Percentiles rank a stretch among this genome's conserved stretches.
Evolutionary conservation across 2,888 invertebrate genomes (phyloP).

Genomic region (Carabus problematicus): DNA sequence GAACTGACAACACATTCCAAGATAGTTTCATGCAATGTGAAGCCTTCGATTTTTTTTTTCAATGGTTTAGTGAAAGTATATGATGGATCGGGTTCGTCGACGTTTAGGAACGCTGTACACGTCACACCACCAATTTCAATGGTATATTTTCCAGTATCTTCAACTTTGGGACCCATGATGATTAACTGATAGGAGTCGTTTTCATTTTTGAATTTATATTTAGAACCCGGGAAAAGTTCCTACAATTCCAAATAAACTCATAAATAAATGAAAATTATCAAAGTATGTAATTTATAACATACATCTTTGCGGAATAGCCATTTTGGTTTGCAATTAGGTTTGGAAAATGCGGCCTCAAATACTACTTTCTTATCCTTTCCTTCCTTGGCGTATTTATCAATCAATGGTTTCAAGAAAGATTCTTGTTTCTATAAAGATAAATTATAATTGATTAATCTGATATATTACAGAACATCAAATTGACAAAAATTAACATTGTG

Average conservation of each 20-base stretch:
- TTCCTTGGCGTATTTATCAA: slow-evolving; percentile 93
- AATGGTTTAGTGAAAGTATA: slow-evolving; percentile 92
- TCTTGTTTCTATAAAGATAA: slow-evolving; percentile 81
- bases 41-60: slow-evolving; percentile 88
- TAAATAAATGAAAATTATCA: background rate
- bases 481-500: slow-evolving; percentile 41
- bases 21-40: slow-evolving; percentile 86
- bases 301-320: slow-evolving; percentile 94
- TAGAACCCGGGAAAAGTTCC: slow-evolving; percentile 95
- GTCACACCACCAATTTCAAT: slow-evolving; percentile 92
- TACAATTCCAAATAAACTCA: slow-evolving; percentile 55
- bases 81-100: slow-evolving; percentile 95
- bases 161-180: slow-evolving; percentile 90
- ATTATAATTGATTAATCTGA: slow-evolving; percentile 41
- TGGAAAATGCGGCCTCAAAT: slow-evolving; percentile 95
- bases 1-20: slow-evolving; percentile 95
- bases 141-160: slow-evolving; percentile 96
- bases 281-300: slow-evolving; percentile 60
- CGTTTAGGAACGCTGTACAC: slow-evolving; percentile 90
- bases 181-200: slow-evolving; percentile 90
- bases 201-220: slow-evolving; percentile 94
- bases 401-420: slow-evolving; percentile 90
- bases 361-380: slow-evolving; percentile 94
- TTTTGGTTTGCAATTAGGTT: slow-evolving; percentile 92
- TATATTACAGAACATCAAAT: slow-evolving; percentile 21